Percentiles rank a stretch among this genome's conserved stretches.
Evolutionary conservation across 2,797 vertebrate species (phyloP).

Genomic region (Coregonus ussuriensis): DNA sequence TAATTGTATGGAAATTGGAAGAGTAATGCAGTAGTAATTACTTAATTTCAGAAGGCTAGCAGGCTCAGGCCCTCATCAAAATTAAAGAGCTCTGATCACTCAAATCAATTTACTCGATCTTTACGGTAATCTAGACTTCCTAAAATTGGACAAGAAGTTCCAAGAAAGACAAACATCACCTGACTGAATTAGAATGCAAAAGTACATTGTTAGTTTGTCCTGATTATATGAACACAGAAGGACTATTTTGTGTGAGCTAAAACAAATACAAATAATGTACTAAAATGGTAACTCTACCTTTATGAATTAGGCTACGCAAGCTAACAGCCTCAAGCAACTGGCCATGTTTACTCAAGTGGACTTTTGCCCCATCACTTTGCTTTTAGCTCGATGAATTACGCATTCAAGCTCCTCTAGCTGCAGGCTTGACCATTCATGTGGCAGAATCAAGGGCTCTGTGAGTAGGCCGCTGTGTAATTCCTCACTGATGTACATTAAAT

Average conservation of each 20-base stretch:
- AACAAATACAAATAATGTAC: neutral
- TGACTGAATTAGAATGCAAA: neutral
- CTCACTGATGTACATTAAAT: slow-evolving; percentile 29
- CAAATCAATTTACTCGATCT: neutral
- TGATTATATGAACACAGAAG: neutral
- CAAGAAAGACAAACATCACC: neutral
- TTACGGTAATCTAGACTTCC: neutral
- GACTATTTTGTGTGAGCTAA: slow-evolving; percentile 25
- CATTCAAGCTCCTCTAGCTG: slow-evolving; percentile 2
- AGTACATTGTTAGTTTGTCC: neutral
- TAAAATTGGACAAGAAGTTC: neutral
- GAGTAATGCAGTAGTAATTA: neutral
- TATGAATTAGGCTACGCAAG: neutral
- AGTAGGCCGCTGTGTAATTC: slow-evolving; percentile 7
- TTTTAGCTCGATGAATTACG: slow-evolving; percentile 4
- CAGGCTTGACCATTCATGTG: slow-evolving; percentile 28
- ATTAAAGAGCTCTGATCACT: neutral
- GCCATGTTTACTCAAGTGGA: neutral
- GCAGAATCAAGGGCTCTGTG: slow-evolving; percentile 11
- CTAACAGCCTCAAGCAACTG: neutral
- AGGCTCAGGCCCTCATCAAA: neutral
- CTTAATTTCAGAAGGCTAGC: neutral
- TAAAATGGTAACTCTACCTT: neutral
- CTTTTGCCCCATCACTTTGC: neutral
- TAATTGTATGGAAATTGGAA: neutral